Base-by-base conservation (phyloP, 2,888 invertebrate species). In the Aphelenchoides bicaudatus region DNA sequence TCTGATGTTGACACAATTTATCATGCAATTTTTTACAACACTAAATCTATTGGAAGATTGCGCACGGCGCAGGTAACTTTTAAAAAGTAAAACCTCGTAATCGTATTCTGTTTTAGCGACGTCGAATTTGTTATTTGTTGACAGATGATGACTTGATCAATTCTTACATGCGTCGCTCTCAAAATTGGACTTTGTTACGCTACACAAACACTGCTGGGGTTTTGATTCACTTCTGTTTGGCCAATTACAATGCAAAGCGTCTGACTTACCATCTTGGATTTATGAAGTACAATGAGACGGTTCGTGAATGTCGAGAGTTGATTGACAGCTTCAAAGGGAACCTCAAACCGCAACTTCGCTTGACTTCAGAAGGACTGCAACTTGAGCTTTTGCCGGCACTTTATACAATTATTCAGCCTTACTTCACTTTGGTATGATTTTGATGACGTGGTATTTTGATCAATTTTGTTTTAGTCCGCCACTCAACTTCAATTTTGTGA, bases 11-110 rank as follows among this genome's bases (percentile, higher is more conserved):
- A 58, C 21, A 29, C 34, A 27, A 25, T 58, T 19, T 59, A 19
- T 21, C 29, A 46, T 21, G 31, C 59, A 25, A 19, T 58, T 3
- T 62, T 58, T n/a, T 30, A 60, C 37, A 58, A 58, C 38, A 46
- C 30, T 2, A 37, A 16, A 2, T 16, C 2, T 27, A 39, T 30
- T 6, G 31, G 31, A 10, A 51, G 39, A 3, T 51, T 51, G 8
- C 37, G 39, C 23, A 10, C 39, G 37, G 37, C n/a, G 10, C 52
- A 51, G 37, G 52, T 51, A 19, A 51, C 34, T 34, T 34, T 34
- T n/a, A 34, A 34, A 10, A 10, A n/a, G 34, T 34, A 10, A n/a
- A 34, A 34, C n/a, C 34, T 34, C 34, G 34, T n/a, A n/a, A n/a
- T n/a, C n/a, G n/a, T n/a, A n/a, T 34, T 34, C 34, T 34, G 10